These are phyloP conservation scores for Drosophila borealis DNA, from an alignment of 2,888 invertebrate species.

Conservation along the genomic window DNA sequence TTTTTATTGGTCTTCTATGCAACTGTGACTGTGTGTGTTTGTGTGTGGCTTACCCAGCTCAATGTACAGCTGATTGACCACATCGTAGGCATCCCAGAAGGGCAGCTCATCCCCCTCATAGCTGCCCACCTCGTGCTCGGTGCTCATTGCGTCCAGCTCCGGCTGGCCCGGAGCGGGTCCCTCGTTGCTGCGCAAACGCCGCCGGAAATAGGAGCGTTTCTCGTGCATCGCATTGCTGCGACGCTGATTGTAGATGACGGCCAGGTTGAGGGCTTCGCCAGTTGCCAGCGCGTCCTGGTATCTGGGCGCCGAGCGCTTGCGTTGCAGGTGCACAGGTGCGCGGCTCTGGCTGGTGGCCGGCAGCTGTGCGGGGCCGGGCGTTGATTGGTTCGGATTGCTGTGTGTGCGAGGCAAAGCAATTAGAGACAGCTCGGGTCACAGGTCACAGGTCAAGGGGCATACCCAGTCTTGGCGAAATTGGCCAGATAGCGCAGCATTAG, in stretches of 20 bases:
- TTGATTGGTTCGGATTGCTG: constrained; percentile 83
- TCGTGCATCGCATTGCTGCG: constrained; percentile 80
- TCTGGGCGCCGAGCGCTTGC: constrained; percentile 40
- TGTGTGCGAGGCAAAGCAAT: not conserved
- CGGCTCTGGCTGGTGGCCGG: constrained; percentile 24
- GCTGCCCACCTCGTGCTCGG: constrained; percentile 60
- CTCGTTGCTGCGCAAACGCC: constrained; percentile 76
- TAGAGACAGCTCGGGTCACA: not conserved
- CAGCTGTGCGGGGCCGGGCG: constrained; percentile 39
- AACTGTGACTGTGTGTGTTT: not conserved
- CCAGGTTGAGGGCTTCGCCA: constrained; percentile 74
- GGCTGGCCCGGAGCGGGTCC: constrained; percentile 47
- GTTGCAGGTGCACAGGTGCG: constrained; percentile 35
- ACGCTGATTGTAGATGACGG: constrained; percentile 81
- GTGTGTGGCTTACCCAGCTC: constrained; percentile 87
- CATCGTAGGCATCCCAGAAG: constrained; percentile 96
- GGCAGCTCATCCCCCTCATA: constrained; percentile 85
- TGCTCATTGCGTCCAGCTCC: constrained; percentile 20
- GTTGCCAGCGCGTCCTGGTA: constrained; percentile 19
- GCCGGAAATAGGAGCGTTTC: constrained; percentile 70
- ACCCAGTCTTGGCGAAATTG: constrained; percentile 95
- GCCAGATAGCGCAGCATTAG: constrained; percentile 93
- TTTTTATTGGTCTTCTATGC: no score
- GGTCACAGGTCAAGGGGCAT: constrained; percentile 77
- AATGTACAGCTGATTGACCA: constrained; percentile 95